phyloP scores from a whole-genome alignment of 2,113 vertebrate species.

The Neotragus moschatus region DNA sequence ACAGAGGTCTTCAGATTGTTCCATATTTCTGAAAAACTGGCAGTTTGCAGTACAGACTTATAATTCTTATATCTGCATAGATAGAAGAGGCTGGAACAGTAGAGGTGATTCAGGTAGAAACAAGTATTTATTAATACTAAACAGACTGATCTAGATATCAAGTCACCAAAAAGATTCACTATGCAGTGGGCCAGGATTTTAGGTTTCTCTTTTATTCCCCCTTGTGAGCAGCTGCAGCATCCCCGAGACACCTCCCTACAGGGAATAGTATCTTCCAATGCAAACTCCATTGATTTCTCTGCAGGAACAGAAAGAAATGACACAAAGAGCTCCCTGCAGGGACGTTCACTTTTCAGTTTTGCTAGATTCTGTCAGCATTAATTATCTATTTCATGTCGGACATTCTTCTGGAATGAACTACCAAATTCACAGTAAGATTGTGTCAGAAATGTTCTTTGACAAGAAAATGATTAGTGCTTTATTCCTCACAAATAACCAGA shows the following conservation, averaged over 20 bases:
- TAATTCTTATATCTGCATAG: not conserved
- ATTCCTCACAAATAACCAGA: not conserved
- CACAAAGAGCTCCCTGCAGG: not conserved
- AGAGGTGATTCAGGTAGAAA: not conserved
- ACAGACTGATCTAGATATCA: not conserved
- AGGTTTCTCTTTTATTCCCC: not conserved
- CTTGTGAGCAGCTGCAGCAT: not conserved
- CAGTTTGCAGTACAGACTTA: not conserved
- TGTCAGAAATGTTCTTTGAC: slow-evolving; percentile 29
- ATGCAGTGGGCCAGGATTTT: not conserved
- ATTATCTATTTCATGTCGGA: slow-evolving; percentile 43
- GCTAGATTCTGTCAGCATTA: slow-evolving; percentile 33
- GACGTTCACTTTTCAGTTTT: slow-evolving; percentile 37
- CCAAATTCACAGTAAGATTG: not conserved
- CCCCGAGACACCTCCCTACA: not conserved
- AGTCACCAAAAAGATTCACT: not conserved
- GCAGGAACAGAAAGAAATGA: slow-evolving; percentile 20
- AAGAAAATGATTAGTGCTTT: slow-evolving; percentile 14
- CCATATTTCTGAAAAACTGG: slow-evolving; percentile 8
- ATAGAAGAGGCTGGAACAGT: not conserved
- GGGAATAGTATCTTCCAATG: not conserved
- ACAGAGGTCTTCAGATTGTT: not conserved
- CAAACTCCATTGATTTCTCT: slow-evolving; percentile 47
- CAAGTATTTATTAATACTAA: not conserved
- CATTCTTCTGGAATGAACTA: slow-evolving; percentile 22